phyloP scores from a whole-genome alignment of 2,797 vertebrate species.

The Labroides dimidiatus region DNA sequence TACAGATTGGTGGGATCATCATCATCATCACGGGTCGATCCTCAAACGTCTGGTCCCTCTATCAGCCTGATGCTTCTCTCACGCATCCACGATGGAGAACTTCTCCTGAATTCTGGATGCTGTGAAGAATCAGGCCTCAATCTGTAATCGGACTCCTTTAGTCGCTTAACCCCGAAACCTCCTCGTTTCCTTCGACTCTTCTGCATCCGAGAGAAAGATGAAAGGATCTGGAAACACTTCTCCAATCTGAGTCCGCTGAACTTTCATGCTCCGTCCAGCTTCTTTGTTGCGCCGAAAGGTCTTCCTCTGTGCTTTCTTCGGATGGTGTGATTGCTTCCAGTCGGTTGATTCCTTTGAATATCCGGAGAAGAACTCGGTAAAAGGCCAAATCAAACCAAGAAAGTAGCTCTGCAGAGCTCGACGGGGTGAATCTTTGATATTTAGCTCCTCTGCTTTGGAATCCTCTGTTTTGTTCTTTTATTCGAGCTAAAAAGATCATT shows the following conservation, averaged over 20 bases:
- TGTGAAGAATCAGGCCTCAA: no score
- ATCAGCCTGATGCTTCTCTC: no score
- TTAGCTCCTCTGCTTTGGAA: background rate
- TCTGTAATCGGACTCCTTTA: no score
- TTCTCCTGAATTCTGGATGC: no score
- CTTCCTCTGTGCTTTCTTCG: background rate
- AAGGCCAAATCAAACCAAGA: slow-evolving; percentile 15
- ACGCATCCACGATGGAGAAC: no score
- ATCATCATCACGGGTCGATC: no score
- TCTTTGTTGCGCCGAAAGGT: background rate
- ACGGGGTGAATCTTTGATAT: background rate
- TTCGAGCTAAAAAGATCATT: background rate
- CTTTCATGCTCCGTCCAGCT: background rate
- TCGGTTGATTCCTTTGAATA: background rate
- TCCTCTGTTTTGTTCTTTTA: background rate
- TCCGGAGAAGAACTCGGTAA: background rate
- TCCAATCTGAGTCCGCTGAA: background rate
- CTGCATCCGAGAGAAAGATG: background rate
- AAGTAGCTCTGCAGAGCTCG: background rate
- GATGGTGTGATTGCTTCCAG: background rate
- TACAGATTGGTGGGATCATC: no score
- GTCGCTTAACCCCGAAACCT: no score
- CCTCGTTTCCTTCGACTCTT: background rate
- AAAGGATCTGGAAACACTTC: background rate
- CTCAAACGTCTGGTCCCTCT: no score